Percentiles rank a stretch among this genome's conserved stretches.
Conservation (phyloP, 2,888 invertebrate species). For the Callinectes sapidus region DNA sequence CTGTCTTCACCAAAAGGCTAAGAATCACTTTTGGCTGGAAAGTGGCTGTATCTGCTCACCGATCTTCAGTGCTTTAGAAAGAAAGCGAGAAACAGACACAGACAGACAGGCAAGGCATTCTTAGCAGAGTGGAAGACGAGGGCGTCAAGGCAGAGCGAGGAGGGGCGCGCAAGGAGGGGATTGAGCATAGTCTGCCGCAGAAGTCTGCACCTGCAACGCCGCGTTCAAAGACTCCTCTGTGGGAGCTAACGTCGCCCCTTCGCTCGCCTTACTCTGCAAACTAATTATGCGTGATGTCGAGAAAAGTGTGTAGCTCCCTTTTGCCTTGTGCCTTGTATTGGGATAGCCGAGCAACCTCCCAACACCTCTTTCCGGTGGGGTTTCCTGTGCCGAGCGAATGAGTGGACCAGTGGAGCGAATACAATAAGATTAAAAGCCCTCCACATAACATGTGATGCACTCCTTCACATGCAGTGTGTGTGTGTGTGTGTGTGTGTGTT, state of each 20-base stretch:
- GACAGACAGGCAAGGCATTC: not conserved
- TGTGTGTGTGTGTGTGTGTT: not conserved
- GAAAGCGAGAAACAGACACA: not conserved
- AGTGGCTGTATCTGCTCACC: not conserved
- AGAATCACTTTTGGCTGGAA: too few species aligned
- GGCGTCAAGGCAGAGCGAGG: not conserved
- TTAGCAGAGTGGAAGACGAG: not conserved
- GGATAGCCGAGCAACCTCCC: not conserved
- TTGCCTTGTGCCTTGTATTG: not conserved
- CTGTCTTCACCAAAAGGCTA: too few species aligned
- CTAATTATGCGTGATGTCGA: not conserved
- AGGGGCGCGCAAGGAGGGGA: not conserved
- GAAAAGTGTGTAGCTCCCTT: not conserved
- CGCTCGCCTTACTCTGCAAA: slow-evolving; percentile 36
- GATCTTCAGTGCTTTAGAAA: not conserved
- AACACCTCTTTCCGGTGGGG: not conserved
- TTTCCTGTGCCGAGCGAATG: not conserved
- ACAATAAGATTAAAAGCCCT: not conserved
- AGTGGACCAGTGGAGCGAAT: not conserved
- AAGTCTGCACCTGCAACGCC: not conserved
- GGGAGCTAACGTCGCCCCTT: not conserved
- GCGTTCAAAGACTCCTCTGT: not conserved
- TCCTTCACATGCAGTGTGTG: not conserved
- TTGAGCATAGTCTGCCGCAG: not conserved
- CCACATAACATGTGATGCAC: not conserved